Conservation (phyloP, 2,888 invertebrate species). For the Chloromyia formosa region DNA sequence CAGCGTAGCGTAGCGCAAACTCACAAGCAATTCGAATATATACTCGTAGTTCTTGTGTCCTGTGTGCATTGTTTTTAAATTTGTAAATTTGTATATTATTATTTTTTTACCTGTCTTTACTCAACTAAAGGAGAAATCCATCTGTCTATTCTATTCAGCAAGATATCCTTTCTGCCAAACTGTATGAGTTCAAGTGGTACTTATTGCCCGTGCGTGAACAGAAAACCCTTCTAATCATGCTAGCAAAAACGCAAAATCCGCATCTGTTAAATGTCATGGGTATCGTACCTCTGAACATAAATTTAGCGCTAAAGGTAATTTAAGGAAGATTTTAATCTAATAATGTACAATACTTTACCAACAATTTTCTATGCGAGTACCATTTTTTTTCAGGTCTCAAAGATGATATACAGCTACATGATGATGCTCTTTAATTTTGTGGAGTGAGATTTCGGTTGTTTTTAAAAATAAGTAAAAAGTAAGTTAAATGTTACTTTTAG, state of each 20-base stretch:
- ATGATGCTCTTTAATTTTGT: slow-evolving; percentile 15
- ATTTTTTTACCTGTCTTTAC: too few relatives aligned
- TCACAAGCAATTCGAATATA: too few relatives aligned
- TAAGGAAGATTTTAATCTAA: too few relatives aligned
- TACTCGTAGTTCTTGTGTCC: too few relatives aligned
- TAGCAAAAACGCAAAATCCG: not conserved
- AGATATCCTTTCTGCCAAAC: not conserved
- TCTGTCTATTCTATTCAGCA: not conserved
- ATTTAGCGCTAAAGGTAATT: not conserved
- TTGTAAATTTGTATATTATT: too few relatives aligned
- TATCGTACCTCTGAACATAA: not conserved
- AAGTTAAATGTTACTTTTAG: too few relatives aligned
- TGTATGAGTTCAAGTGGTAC: slow-evolving; percentile 4
- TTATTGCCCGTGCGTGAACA: not conserved
- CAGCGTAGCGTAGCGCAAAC: too few relatives aligned
- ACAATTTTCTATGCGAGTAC: not conserved
- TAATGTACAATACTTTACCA: too few relatives aligned
- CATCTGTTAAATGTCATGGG: not conserved
- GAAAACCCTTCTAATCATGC: not conserved
- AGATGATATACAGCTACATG: slow-evolving; percentile 2
- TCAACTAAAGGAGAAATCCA: not conserved
- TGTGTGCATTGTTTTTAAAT: too few relatives aligned
- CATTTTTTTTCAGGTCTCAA: not conserved
- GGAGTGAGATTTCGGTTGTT: not conserved
- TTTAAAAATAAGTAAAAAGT: too few relatives aligned